A percentile compares a stretch with the other conserved stretches of the same genome.
phyloP scores from a whole-genome alignment of 2,888 invertebrate genomes.

The Epistrophella euchroma region DNA sequence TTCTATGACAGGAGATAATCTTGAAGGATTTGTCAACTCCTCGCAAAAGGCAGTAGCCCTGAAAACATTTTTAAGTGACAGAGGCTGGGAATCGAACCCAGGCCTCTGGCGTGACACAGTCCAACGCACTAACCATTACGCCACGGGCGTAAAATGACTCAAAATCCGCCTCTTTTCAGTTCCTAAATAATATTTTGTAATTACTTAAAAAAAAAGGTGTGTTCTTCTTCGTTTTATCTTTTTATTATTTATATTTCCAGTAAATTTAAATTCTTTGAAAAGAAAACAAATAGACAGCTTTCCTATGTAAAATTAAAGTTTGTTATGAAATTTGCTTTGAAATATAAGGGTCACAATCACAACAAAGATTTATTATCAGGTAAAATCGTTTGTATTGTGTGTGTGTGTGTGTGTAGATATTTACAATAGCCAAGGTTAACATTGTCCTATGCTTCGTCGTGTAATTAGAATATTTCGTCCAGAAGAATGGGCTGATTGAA shows the following conservation, averaged over 20 bases:
- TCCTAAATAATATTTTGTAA: not conserved
- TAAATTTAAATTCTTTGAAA: not conserved
- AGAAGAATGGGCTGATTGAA: conserved; percentile 18
- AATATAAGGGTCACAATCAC: not conserved
- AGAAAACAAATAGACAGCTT: not conserved
- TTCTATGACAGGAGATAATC: too few relatives aligned
- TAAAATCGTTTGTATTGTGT: not conserved
- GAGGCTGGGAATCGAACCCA: too few relatives aligned
- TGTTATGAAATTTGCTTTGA: not conserved
- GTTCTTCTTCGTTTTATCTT: not conserved
- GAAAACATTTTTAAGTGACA: too few relatives aligned
- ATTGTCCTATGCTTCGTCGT: not conserved
- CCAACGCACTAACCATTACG: too few relatives aligned
- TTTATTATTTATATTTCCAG: not conserved
- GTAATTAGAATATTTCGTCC: conserved; percentile 15
- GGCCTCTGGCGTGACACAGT: too few relatives aligned
- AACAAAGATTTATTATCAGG: not conserved
- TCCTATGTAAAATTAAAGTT: not conserved
- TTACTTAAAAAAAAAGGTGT: too few relatives aligned
- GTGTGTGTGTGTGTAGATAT: not conserved
- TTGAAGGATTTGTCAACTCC: too few relatives aligned
- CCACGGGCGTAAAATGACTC: too few relatives aligned
- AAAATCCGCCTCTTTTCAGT: not conserved
- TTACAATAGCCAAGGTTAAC: not conserved
- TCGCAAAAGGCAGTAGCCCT: too few relatives aligned